Base-by-base conservation (phyloP, 2,797 vertebrate genomes). In the Psittacula echo region DNA sequence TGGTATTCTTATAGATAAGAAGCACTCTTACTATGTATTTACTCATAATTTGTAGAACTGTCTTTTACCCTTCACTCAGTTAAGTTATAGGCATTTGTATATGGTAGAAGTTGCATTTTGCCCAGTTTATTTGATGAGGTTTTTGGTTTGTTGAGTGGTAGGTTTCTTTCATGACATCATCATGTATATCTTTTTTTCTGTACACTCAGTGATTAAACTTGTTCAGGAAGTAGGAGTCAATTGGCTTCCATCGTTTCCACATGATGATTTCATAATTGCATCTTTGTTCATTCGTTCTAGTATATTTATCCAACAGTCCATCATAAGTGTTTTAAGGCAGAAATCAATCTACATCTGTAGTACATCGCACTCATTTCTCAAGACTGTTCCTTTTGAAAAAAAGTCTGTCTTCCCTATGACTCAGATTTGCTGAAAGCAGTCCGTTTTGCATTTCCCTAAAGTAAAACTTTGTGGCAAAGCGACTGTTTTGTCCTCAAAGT, bases 1-100 rank as follows among this genome's bases (percentile, higher is more conserved):
- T 87, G 21, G 9, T 44, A 66, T 78, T 84, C 34, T 67, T 83
- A 10, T 15, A 27, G 18, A 5, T 45, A 48, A 56, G n/a, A 92
- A 85, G 19, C 7, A 16, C 13, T 65, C 8, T 42, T 80, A 13
- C 7, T 2, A 0, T 44, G 24, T n/a, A 30, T 0, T 0, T 68
- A 19, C 53, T 84, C 26, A 42, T 34, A 44, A 71, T 65, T 84
- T 1, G 1, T 11, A 51, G 30, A 67, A 51, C 6, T 71, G 56
- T 26, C 1, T 47, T 92, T 93, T 77, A 54, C 37, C 6, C 17
- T 23, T 71, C 10, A 29, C 54, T 80, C n/a, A 48, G 10, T 79
- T 76, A 70, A 74, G 29, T 77, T 70, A 5, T 7, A 62, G 64
- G 19, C 12, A 24, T 80, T 83, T 85, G 9, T 62, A 34, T 60